Base-by-base conservation (phyloP, 2,888 invertebrate species). In the Acheta domesticus region DNA sequence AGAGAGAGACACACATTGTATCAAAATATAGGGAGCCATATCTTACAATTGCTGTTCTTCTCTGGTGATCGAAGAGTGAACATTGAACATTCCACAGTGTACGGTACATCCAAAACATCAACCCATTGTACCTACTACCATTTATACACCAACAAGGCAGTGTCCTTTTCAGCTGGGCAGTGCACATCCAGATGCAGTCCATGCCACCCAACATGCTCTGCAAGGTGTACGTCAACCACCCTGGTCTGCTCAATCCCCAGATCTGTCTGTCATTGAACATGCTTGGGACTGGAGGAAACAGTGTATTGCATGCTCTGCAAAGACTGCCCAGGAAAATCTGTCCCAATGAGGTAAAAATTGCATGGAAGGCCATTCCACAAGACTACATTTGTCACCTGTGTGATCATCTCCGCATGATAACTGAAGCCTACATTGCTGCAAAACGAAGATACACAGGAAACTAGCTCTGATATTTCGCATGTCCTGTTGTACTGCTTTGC, bases 181-280 rank as follows among this genome's bases (percentile, higher is more conserved):
- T 75, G n/a, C 4, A n/a, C n/a, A n/a, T n/a, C 75, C 19, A n/a
- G 2, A 20, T 12, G 12, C n/a, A 20, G 19, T 21, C 21, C n/a
- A 2, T n/a, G 75, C 75, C 16, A 75, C 21, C n/a, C 3, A 62
- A 62, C 73, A 3, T 62, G 73, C 73, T 62, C 3, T 62, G 16
- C 73, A 62, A 19, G 73, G 16, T 62, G 73, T 62, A 62, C 2
- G 73, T 19, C 2, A 62, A 2, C n/a, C 3, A n/a, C 73, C 2
- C 2, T 75, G 75, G 2, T 5, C 75, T 2, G n/a, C 75, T 2
- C 16, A 5, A 75, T 75, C 75, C 19, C 80, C 79, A 77, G 80
- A 81, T 21, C 75, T 80, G 1, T 79, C 81, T 48, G 73, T 74
- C 48, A 80, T 81, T 19, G 81, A 80, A 75, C 77, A 80, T 78